phyloP scores from a whole-genome alignment of 1,140 invertebrate genomes.

The Drosophila ficusphila region DNA sequence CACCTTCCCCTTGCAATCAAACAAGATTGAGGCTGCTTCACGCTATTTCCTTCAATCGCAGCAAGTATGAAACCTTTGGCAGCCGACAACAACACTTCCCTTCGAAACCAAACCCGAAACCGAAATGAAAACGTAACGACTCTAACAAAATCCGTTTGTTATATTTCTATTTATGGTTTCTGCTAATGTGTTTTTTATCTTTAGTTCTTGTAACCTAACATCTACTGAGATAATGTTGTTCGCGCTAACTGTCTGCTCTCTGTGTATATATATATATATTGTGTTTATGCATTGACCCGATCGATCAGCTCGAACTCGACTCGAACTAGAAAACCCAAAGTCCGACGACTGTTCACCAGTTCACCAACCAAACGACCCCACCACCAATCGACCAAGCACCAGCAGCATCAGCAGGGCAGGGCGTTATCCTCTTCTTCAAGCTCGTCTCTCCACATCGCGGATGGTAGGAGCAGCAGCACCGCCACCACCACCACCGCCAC shows the following conservation, averaged over 20 bases:
- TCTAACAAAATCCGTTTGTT: slow-evolving; percentile 32
- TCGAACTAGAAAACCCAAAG: slow-evolving; percentile 4
- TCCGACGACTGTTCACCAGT: slow-evolving; percentile 23
- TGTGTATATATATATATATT: slow-evolving; percentile 12
- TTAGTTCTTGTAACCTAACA: slow-evolving; percentile 32
- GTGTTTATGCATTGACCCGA: slow-evolving; percentile 21
- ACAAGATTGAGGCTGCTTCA: slow-evolving; percentile 41
- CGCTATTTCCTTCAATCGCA: slow-evolving; percentile 45
- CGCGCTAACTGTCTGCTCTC: slow-evolving; percentile 39
- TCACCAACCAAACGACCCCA: slow-evolving; percentile 22
- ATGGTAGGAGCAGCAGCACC: slow-evolving; percentile 24
- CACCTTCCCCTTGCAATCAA: slow-evolving; percentile 32
- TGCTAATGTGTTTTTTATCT: slow-evolving; percentile 28
- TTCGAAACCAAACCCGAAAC: background rate
- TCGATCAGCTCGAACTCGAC: slow-evolving; percentile 9
- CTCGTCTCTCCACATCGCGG: slow-evolving; percentile 15
- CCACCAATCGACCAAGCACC: slow-evolving; percentile 33
- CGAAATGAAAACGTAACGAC: slow-evolving; percentile 17
- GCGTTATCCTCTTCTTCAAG: slow-evolving; percentile 34
- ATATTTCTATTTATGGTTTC: slow-evolving; percentile 37
- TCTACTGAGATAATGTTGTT: slow-evolving; percentile 41
- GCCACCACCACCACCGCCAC: slow-evolving; percentile 14
- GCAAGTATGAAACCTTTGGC: slow-evolving; percentile 48
- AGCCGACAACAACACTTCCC: slow-evolving; percentile 5
- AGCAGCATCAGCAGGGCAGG: slow-evolving; percentile 37